phyloP scores from a whole-genome alignment of 2,888 invertebrate species.

The Acrobasis repandana region DNA sequence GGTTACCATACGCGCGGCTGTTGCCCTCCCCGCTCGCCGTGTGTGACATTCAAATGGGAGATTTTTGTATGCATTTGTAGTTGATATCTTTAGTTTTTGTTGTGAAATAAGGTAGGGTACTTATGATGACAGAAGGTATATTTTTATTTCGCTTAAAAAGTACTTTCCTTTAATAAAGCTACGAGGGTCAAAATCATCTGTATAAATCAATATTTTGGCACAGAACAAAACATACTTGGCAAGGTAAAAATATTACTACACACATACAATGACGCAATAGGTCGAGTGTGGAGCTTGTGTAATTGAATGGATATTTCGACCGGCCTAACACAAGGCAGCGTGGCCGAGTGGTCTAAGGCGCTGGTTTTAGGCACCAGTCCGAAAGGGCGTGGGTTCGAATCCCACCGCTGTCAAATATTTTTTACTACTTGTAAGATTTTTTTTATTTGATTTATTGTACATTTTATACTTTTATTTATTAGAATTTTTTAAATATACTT shows the following conservation, averaged over 20 bases:
- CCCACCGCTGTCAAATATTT: slow-evolving; percentile 83
- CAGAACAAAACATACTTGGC: background rate
- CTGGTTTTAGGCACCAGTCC: slow-evolving; percentile 86
- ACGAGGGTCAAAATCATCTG: too few relatives aligned
- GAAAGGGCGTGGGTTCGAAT: slow-evolving; percentile 89
- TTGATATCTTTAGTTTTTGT: too few relatives aligned
- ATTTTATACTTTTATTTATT: background rate
- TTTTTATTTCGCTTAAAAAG: too few relatives aligned
- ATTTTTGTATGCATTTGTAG: too few relatives aligned
- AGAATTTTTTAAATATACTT: too few relatives aligned
- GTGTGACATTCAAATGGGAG: too few relatives aligned
- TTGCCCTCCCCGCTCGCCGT: too few relatives aligned
- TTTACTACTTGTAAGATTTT: slow-evolving; percentile 39
- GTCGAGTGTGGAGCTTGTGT: background rate
- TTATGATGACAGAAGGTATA: too few relatives aligned
- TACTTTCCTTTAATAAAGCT: too few relatives aligned
- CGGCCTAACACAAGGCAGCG: slow-evolving; percentile 69
- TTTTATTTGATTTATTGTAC: background rate
- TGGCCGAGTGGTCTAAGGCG: slow-evolving; percentile 88
- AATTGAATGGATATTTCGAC: slow-evolving; percentile 23
- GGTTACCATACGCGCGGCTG: too few relatives aligned
- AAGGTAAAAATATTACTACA: background rate
- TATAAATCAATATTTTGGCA: background rate
- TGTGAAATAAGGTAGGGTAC: too few relatives aligned
- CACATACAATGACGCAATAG: background rate